These are phyloP conservation scores for Drosophila bifasciata DNA, from an alignment of 1,140 invertebrate genomes.

Conservation along the genomic window DNA sequence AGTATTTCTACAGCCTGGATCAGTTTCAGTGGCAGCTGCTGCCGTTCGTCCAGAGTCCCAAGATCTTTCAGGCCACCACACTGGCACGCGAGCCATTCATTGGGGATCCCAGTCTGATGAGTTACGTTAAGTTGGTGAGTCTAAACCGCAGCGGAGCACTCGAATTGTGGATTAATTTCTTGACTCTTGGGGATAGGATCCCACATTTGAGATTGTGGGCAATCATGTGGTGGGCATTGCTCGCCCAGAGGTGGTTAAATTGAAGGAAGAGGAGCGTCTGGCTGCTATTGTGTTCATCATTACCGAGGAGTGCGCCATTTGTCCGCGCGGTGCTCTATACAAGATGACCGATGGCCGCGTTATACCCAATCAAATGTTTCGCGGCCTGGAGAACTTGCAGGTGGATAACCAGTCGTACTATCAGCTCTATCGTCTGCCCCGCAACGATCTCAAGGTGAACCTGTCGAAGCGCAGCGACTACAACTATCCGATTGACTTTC, in stretches of 20 bases:
- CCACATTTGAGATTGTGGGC: conserved; percentile 78
- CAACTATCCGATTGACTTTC: conserved; percentile 91
- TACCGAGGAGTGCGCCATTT: conserved; percentile 88
- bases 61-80: conserved; percentile 86
- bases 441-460: conserved; percentile 89
- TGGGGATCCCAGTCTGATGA: conserved; percentile 86
- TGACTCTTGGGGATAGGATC: conserved; percentile 55
- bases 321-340: conserved; percentile 89
- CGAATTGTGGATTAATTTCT: not conserved
- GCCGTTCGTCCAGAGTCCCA: conserved; percentile 86
- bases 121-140: conserved; percentile 84
- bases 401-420: conserved; percentile 88
- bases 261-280: conserved; percentile 92
- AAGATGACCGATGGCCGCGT: conserved; percentile 87
- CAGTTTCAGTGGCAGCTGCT: conserved; percentile 89
- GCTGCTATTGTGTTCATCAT: conserved; percentile 88
- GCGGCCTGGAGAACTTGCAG: conserved; percentile 87
- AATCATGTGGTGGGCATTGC: conserved; percentile 84
- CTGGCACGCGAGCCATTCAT: conserved; percentile 85
- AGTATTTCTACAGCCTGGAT: conserved; percentile 90
- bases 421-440: conserved; percentile 87
- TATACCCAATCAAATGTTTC: conserved; percentile 88
- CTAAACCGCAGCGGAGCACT: not conserved
- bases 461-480: conserved; percentile 89
- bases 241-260: conserved; percentile 84